Conservation (phyloP, 2,797 vertebrate species). For the Danio kyathit region DNA sequence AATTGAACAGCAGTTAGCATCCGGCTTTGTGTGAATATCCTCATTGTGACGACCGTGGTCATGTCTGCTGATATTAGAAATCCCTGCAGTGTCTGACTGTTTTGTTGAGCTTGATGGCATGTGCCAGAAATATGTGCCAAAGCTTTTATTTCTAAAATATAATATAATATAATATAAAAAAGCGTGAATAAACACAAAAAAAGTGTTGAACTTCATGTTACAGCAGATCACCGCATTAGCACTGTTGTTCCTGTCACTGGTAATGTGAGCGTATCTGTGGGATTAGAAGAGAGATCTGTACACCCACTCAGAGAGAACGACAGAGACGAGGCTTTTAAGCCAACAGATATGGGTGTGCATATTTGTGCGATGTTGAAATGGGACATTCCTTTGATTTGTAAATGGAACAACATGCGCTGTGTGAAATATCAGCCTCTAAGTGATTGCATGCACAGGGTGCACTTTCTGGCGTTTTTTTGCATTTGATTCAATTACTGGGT, state of each 20-base stretch:
- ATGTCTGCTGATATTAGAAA: conserved; percentile 23
- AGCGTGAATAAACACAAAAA: neutral
- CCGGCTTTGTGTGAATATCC: neutral
- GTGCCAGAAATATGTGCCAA: neutral
- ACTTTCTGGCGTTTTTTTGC: neutral
- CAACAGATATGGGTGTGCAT: neutral
- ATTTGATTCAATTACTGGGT: neutral
- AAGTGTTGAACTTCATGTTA: neutral
- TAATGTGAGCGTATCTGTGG: neutral
- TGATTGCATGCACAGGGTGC: neutral
- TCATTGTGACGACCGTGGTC: neutral
- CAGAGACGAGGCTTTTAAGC: neutral
- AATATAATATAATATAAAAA: too few species aligned
- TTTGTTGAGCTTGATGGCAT: neutral
- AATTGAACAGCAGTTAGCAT: conserved; percentile 11
- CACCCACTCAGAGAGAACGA: conserved; percentile 13
- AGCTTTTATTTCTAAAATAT: neutral
- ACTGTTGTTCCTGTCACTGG: neutral
- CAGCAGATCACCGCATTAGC: neutral
- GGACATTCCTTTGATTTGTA: conserved; percentile 23
- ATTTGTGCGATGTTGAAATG: neutral
- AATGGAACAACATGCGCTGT: neutral
- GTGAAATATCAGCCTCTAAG: neutral
- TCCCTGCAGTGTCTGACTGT: neutral
- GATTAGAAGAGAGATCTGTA: neutral